Conservation (phyloP, 2,888 invertebrate genomes). For the Trisateles emortualis region DNA sequence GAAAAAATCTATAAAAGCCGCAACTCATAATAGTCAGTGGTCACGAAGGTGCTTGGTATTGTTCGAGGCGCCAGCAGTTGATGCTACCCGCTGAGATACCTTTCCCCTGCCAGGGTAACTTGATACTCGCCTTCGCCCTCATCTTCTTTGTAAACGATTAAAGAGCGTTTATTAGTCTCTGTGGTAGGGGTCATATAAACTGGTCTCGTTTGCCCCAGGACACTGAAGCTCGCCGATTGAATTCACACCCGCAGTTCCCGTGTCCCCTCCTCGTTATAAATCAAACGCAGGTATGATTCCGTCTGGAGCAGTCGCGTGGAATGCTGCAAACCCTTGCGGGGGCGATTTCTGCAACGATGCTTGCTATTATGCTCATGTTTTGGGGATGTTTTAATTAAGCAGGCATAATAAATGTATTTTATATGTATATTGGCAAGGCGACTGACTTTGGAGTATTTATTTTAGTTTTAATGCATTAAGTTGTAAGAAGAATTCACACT, state of each 20-base stretch:
- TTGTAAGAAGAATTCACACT: slow-evolving; percentile 26
- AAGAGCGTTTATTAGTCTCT: slow-evolving; percentile 40
- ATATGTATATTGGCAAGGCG: slow-evolving; percentile 2
- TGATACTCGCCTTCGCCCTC: slow-evolving; percentile 48
- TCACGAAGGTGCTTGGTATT: slow-evolving; percentile 76
- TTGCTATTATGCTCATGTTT: slow-evolving; percentile 50
- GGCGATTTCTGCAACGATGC: slow-evolving; percentile 58
- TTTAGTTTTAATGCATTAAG: slow-evolving; percentile 9
- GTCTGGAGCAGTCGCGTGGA: slow-evolving; percentile 77
- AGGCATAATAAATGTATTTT: slow-evolving; percentile 13
- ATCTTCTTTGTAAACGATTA: slow-evolving; percentile 28
- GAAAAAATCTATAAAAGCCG: slow-evolving; percentile 75
- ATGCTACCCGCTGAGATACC: slow-evolving; percentile 77
- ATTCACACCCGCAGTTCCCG: slow-evolving; percentile 77
- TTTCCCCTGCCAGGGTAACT: slow-evolving; percentile 63
- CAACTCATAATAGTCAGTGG: slow-evolving; percentile 77
- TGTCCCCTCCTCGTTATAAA: slow-evolving; percentile 84
- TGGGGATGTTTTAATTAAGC: slow-evolving; percentile 57
- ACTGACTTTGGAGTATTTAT: slow-evolving; percentile 8
- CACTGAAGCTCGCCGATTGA: slow-evolving; percentile 72
- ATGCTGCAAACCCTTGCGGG: slow-evolving; percentile 64
- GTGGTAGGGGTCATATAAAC: slow-evolving; percentile 53
- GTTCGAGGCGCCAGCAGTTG: slow-evolving; percentile 78
- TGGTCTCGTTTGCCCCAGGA: slow-evolving; percentile 65
- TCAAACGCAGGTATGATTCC: slow-evolving; percentile 83